Base-by-base conservation (phyloP, 2,113 vertebrate genomes). In the Archilochus colubris region DNA sequence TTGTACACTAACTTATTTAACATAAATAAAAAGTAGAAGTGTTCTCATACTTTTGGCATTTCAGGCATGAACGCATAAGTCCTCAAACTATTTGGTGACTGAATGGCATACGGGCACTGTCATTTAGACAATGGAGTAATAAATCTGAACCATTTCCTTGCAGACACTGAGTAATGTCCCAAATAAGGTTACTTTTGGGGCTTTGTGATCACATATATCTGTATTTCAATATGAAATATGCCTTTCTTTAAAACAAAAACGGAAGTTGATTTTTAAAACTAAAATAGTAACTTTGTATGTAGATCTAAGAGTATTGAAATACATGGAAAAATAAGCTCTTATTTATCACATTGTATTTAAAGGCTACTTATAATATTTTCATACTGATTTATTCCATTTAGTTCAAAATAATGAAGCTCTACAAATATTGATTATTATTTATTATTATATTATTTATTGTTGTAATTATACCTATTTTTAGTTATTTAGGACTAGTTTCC, bases 101-200 rank as follows among this genome's bases (percentile, higher is more conserved):
- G 82, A 87, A 74, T 23, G 63, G 38, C 38, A 31, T 4, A 28
- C 40, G 73, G 87, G 17, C 21, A 76, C 43, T 55, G 91, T 93
- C 46, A 19, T 77, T 88, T 81, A 78, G 58, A 86, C 88, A 89
- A 89, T 54, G 80, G 67, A 30, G 23, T 61, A 89, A 93, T 93
- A 91, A 76, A 85, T 95, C 79, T 85, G 85, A 8, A 28, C 48
- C 22, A 36, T 76, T 88, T 95, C 51, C 82, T 88, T 33, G n/a
- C 24, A 54, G 22, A 70, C 44, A 11, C 31, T 79, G 62, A 81
- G 38, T 77, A 68, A 78, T 61, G 31, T 69, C 10, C 2, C 61
- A 20, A 24, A 36, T n/a, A 63, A 82, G 6, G 27, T 40, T 87
- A 38, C n/a, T 79, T 88, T 67, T 73, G 38, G 66, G 76, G 8